Evolutionary conservation across 2,797 vertebrate species (phyloP).

Genomic region (Botia almorhae): DNA sequence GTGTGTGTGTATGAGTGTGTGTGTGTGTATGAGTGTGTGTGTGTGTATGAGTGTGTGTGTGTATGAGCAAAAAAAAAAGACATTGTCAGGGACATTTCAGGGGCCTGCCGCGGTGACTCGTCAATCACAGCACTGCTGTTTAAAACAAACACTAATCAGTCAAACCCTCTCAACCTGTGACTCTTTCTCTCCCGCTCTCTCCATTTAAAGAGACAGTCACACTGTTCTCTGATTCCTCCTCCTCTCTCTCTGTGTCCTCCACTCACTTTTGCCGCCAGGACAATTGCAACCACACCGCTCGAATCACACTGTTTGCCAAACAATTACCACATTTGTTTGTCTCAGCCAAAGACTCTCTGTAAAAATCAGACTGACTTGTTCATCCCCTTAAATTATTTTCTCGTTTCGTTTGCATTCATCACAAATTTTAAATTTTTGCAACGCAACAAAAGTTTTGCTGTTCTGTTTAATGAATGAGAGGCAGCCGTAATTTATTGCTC

Average conservation of each 20-base stretch:
- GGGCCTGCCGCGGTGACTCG: constrained; percentile 53
- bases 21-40: too few species aligned
- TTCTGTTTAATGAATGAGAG: not conserved
- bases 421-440: not conserved
- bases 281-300: constrained; percentile 40
- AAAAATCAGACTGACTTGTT: constrained; percentile 18
- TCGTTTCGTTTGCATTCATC: not conserved
- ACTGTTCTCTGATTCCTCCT: constrained; percentile 17
- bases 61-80: not conserved
- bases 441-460: not conserved
- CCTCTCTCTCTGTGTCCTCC: constrained; percentile 32
- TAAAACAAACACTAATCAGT: constrained; percentile 74
- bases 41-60: constrained; percentile 19
- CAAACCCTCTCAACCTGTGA: constrained; percentile 60
- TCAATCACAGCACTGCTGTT: constrained; percentile 65
- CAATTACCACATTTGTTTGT: constrained; percentile 38
- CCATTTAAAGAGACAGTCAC: constrained; percentile 50
- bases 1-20: too few species aligned
- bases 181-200: constrained; percentile 19
- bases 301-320: constrained; percentile 41
- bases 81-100: constrained; percentile 28
- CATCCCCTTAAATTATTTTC: constrained; percentile 40
- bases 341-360: constrained; percentile 25
- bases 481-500: not conserved
- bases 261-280: constrained; percentile 38